These are phyloP conservation scores for Rhogogaster chlorosoma DNA, from an alignment of 2,888 invertebrate genomes.

Conservation along the genomic window DNA sequence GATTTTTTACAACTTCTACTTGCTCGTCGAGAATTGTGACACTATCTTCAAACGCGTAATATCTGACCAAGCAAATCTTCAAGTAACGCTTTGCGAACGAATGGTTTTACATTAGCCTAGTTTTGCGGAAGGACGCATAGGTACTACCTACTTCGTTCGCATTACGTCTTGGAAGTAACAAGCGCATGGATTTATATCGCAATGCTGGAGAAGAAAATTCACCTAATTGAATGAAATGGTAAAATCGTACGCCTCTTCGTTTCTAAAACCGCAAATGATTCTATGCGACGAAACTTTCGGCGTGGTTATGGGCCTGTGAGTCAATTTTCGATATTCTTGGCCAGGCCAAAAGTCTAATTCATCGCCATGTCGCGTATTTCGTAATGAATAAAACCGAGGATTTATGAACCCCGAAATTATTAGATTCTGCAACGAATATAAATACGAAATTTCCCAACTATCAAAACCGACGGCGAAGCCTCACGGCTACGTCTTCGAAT, in stretches of 20 bases:
- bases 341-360: background rate
- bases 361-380: background rate
- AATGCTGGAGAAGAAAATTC: too few relatives aligned
- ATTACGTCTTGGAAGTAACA: background rate
- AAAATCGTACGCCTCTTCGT: background rate
- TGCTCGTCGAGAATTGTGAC: background rate
- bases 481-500: background rate
- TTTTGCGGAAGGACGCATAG: slow-evolving; percentile 37
- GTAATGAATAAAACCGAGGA: background rate
- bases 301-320: background rate
- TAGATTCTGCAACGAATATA: background rate
- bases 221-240: background rate
- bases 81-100: background rate
- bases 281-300: background rate
- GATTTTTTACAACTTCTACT: background rate
- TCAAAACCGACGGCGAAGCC: background rate
- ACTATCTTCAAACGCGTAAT: background rate
- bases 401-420: background rate
- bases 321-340: background rate
- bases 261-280: background rate
- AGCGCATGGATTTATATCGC: background rate
- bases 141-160: background rate
- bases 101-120: slow-evolving; percentile 40
- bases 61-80: background rate
- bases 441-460: background rate